Base-by-base conservation (phyloP, 1,140 invertebrate species). In the Brachionus manjavacas region DNA sequence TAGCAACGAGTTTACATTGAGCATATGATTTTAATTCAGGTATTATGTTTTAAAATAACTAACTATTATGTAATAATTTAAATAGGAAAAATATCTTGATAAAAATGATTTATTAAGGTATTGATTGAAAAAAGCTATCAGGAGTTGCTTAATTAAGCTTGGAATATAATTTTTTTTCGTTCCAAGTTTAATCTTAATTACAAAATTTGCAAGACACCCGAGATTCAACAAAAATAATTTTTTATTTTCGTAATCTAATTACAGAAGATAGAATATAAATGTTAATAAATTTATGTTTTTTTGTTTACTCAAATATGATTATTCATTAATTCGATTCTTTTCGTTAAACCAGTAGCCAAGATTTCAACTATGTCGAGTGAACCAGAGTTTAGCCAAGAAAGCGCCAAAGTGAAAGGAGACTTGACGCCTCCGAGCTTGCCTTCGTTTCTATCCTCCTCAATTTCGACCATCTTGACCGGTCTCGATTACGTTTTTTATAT, bases 231-330 rank as follows among this genome's bases (percentile, higher is more conserved):
- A 31, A 31, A 68, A 68, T 7, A 3, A 35, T 7, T 7, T 7
- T 7, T 31, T 72, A 16, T 16, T 72, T 39, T 72, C 9, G 4
- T 72, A 41, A 72, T 72, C 68, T 72, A 60, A 60, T 60, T 60
- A 41, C 20, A 72, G 68, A 72, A 72, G 68, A 41, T 20, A 72
- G 68, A 72, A 72, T 41, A 72, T 72, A 72, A 72, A 72, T 72
- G 68, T 72, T 41, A 72, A 39, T 72, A 72, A 41, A 20, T 16
- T 41, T 72, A 28, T 68, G 23, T 14, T 31, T 39, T 68, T 31
- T 68, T 31, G n/a, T 39, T 68, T 20, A 39, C 14, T 16, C n/a
- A 72, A 41, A 72, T 43, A 72, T 72, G 68, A 72, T 72, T 72
- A 23, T 72, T 72, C n/a, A 20, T 16, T 72, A 72, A 72, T 43